Evolutionary conservation across 2,113 vertebrate species (phyloP).

Genomic region (Corythaixoides concolor): DNA sequence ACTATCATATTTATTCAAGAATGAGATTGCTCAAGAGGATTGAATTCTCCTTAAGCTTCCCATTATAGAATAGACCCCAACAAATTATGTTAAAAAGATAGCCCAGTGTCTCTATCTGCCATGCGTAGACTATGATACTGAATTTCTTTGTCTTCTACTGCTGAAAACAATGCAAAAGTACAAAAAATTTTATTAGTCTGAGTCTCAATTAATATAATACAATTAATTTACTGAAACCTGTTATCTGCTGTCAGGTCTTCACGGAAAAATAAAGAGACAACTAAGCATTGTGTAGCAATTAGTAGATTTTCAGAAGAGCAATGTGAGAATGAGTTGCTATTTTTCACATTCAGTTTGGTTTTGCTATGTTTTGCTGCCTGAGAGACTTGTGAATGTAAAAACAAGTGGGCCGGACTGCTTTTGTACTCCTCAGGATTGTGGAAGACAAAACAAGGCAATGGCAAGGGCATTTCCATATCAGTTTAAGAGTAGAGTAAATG

Average conservation of each 20-base stretch:
- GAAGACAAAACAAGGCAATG: background rate
- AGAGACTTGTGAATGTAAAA: background rate
- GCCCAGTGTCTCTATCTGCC: accelerated
- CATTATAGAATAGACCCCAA: background rate
- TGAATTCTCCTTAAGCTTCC: background rate
- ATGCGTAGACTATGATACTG: background rate
- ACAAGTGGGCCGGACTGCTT: background rate
- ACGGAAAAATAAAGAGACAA: background rate
- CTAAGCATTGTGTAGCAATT: background rate
- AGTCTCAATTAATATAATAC: background rate
- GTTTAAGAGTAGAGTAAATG: background rate
- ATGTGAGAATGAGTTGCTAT: background rate
- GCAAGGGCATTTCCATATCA: background rate
- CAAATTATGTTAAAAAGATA: background rate
- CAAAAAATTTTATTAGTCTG: background rate
- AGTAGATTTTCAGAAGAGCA: background rate
- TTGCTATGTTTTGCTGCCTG: background rate
- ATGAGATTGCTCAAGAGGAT: background rate
- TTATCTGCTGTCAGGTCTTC: background rate
- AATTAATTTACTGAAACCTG: background rate
- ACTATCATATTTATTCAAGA: background rate
- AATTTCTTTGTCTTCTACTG: background rate
- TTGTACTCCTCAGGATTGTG: background rate
- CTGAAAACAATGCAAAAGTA: background rate
- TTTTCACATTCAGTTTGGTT: background rate